Evolutionary conservation across 2,888 invertebrate genomes (phyloP).

Genomic region (Trichacis sp.): DNA sequence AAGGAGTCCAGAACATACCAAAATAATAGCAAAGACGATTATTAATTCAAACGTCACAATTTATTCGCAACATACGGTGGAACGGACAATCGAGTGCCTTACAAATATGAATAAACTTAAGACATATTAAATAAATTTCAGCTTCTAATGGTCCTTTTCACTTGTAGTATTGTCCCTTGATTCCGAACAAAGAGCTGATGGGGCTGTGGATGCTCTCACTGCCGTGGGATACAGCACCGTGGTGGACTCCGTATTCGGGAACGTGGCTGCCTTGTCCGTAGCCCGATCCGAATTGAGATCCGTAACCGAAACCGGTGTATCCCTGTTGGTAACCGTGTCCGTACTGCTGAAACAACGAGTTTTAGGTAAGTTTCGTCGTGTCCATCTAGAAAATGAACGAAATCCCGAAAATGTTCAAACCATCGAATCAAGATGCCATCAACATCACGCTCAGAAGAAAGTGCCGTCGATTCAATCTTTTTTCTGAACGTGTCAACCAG

Average conservation of each 20-base stretch:
- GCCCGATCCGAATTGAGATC: not conserved
- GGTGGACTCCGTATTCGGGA: not conserved
- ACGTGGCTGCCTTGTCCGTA: not conserved
- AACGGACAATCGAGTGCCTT: not conserved
- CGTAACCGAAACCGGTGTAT: not conserved
- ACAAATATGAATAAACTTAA: not conserved
- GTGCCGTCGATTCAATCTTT: no score
- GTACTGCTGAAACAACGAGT: not conserved
- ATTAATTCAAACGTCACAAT: not conserved
- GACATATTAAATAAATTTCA: not conserved
- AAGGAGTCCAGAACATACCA: no score
- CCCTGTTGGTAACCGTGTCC: not conserved
- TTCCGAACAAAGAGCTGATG: not conserved
- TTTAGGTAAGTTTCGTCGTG: no score
- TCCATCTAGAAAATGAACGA: no score
- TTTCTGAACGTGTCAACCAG: no score
- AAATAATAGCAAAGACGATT: not conserved
- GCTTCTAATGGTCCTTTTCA: not conserved
- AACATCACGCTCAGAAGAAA: no score
- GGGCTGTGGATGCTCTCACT: not conserved
- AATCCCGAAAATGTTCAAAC: no score
- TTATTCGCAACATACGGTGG: not conserved
- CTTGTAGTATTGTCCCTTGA: not conserved
- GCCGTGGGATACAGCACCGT: not conserved
- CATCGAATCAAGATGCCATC: no score